Base-by-base conservation (phyloP, 2,888 invertebrate species). In the Hylaea fasciaria region DNA sequence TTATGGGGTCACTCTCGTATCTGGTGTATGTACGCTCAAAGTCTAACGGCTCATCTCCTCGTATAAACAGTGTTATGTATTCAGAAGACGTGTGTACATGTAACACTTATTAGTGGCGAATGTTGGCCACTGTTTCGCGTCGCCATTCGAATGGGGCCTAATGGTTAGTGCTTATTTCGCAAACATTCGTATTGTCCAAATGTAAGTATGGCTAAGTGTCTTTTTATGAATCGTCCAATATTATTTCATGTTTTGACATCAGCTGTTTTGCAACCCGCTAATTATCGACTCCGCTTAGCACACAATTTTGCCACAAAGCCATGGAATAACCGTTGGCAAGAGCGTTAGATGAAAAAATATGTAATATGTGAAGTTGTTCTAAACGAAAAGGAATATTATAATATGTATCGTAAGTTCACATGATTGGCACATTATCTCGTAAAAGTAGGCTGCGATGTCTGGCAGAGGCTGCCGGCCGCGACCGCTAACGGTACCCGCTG, bases 11-110 rank as follows among this genome's bases (percentile, higher is more conserved):
- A 52, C 52, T 52, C 55, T 72, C 72, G 72, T 61, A 57, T 65
- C 57, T 50, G 44, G 59, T 57, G 57, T 58, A 62, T 65, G 59
- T 67, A 53, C 60, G 10, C 32, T 57, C 61, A 55, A n/a, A 62
- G 66, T 62, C 77, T 88, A 90, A 87, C 86, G 88, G 89, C 72
- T 76, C 80, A 77, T 85, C 83, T 83, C 82, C 82, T 83, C 64
- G 64, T 61, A 56, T 47, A 62, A 64, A 64, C 72, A 80, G 76
- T 76, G 76, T 82, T 81, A 77, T 71, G 78, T 83, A 86, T 85
- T 83, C 81, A 71, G 69, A 73, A 76, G 76, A 72, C 78, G 84
- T 82, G 59, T 71, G 70, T 65, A 74, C 78, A 78, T 81, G 82
- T 81, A 82, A 82, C 79, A 82, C 82, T 81, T 83, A 81, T 77